Percentiles rank a stretch among this genome's conserved stretches.
Conservation (phyloP, 2,113 vertebrate genomes). For the Bombycilla garrulus region DNA sequence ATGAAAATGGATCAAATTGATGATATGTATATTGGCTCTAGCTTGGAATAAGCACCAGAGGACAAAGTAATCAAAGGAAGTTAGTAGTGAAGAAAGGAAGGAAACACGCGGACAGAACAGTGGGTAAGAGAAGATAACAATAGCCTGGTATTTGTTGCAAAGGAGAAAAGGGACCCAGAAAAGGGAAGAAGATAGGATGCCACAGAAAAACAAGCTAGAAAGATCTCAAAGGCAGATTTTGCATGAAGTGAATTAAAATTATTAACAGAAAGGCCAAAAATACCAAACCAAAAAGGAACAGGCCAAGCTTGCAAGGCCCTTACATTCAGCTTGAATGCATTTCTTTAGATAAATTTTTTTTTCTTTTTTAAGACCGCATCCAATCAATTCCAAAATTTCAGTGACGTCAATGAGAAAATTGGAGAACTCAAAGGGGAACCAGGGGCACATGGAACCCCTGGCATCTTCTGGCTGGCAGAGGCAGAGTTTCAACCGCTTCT, state of each 20-base stretch:
- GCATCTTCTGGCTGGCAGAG: constrained; percentile 62
- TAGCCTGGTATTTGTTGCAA: neutral
- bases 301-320: constrained; percentile 55
- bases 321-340: constrained; percentile 49
- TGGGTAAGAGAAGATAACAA: neutral
- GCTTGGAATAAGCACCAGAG: neutral
- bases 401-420: constrained; percentile 43
- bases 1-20: neutral
- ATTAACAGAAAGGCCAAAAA: constrained; percentile 42
- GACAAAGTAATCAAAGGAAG: neutral
- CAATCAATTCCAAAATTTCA: constrained; percentile 60
- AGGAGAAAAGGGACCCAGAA: constrained; percentile 6
- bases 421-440: constrained; percentile 42
- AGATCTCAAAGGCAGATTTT: constrained; percentile 28
- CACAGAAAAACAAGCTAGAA: constrained; percentile 25
- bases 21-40: neutral
- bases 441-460: constrained; percentile 32
- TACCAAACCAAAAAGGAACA: constrained; percentile 43
- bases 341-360: constrained; percentile 44
- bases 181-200: constrained; percentile 6
- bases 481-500: constrained; percentile 59
- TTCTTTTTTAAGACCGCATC: constrained; percentile 29
- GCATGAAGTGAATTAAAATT: constrained; percentile 24
- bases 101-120: neutral
- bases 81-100: constrained; percentile 22